Evolutionary conservation across 1,140 invertebrate species (phyloP), one percentile per base, ranked within the genome.

Genomic region (Nomia melanderi): DNA sequence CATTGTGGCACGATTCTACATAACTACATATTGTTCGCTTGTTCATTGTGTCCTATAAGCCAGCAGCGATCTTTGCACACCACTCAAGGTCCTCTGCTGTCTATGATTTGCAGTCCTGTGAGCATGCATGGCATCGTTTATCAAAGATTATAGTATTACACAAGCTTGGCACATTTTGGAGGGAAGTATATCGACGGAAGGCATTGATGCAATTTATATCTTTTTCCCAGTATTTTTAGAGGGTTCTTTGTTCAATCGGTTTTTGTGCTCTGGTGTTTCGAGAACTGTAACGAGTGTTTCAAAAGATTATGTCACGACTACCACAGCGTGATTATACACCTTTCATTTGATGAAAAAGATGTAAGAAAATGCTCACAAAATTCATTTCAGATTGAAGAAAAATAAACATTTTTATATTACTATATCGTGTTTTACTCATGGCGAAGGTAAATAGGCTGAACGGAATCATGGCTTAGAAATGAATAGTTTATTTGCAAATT

Each of bases 21-120:
- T n/a, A 29, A 41, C 50, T 81, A 54, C 62, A 54, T 77, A 85
- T 85, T 87, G 83, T 82, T 70, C 78, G 70, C 70, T 66, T 67
- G 53, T 85, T 86, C 39, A 78, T 85, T 84, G 65, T 79, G 71
- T 65, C 50, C 50, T 50, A 60, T 81, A 79, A 87, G 79, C 63
- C 63, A 14, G 54, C 3, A 64, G 20, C 36, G 29, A 64, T n/a
- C 50, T 50, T 6, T 70, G 12, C n/a, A 0, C 31, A 23, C 39
- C 44, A 11, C n/a, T 17, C 25, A 65, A 36, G 25, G 50, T 57
- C 27, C 69, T 39, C 0, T 41, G 29, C 20, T 29, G 23, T 8
- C 27, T 23, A n/a, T 44, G 39, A 20, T 70, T 71, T 53, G 44
- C 70, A 64, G 54, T 8, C 47, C 17, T 17, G n/a, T 20, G 39